A percentile compares a stretch with the other conserved stretches of the same genome.
phyloP scores from a whole-genome alignment of 2,113 vertebrate genomes.

The Paradoxurus hermaphroditus region DNA sequence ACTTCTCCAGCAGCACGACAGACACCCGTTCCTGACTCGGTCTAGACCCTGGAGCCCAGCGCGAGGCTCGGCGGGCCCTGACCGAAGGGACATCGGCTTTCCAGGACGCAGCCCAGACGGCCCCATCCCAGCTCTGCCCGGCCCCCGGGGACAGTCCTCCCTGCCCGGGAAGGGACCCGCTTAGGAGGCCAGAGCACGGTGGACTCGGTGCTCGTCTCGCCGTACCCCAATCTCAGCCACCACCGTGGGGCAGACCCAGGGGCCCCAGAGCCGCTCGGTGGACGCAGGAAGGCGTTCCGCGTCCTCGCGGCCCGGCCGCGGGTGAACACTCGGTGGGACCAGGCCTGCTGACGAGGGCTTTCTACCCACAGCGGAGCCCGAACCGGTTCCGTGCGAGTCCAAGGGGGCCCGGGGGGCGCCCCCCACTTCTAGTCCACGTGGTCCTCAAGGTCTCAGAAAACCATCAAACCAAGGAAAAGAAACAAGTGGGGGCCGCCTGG shows the following conservation, averaged over 20 bases:
- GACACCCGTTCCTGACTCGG: background rate
- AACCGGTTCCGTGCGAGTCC: accelerated
- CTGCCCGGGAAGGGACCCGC: accelerated
- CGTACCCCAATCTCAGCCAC: accelerated
- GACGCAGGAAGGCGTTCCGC: accelerated
- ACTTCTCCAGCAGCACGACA: accelerated
- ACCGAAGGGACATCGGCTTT: background rate
- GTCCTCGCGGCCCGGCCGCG: accelerated
- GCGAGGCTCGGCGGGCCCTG: accelerated
- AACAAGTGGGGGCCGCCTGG: too few relatives aligned
- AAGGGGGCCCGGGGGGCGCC: accelerated
- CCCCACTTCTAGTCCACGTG: accelerated
- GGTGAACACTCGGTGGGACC: accelerated
- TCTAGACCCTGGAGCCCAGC: background rate
- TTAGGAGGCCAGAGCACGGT: accelerated
- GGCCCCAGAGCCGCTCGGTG: background rate
- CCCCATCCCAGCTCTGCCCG: background rate
- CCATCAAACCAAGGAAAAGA: too few relatives aligned
- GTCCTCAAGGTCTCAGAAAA: accelerated
- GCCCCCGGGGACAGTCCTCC: background rate
- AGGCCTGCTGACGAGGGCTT: background rate
- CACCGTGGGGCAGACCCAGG: accelerated
- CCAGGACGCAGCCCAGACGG: accelerated
- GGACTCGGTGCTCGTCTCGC: accelerated
- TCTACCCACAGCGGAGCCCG: accelerated